A percentile compares a stretch with the other conserved stretches of the same genome.
Evolutionary conservation across 2,113 vertebrate genomes (phyloP).

Genomic region (Lepus timidus): DNA sequence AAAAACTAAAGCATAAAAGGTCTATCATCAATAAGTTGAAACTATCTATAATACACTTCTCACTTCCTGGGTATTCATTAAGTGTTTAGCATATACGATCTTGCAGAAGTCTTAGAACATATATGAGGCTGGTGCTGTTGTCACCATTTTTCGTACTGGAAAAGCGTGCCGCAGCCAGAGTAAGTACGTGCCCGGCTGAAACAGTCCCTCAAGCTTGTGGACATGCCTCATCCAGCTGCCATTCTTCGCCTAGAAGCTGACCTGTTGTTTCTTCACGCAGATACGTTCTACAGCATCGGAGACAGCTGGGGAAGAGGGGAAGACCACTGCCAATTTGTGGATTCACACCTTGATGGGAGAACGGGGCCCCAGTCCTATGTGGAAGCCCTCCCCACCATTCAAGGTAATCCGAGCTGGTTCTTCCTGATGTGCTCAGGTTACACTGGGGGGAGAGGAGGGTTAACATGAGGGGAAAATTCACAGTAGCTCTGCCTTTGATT

Average conservation of each 20-base stretch:
- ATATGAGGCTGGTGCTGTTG: background rate
- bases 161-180: background rate
- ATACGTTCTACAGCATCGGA: constrained; percentile 96
- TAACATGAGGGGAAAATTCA: background rate
- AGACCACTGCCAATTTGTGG: constrained; percentile 99
- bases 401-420: constrained; percentile 87
- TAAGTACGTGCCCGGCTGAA: background rate
- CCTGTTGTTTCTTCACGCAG: constrained; percentile 83
- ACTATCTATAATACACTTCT: background rate
- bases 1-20: background rate
- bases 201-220: background rate
- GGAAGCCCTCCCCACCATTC: constrained; percentile 92
- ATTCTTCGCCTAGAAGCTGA: background rate
- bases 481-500: background rate
- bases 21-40: background rate
- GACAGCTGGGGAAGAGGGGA: constrained; percentile 97
- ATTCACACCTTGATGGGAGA: constrained; percentile 97
- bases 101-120: background rate
- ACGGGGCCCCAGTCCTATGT: constrained; percentile 93
- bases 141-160: background rate
- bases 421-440: background rate
- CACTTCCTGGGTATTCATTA: background rate
- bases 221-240: background rate
- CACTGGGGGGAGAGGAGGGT: background rate
- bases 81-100: background rate